Evolutionary conservation across 2,113 vertebrate genomes (phyloP).

Genomic region (Cochlearius cochlearius): DNA sequence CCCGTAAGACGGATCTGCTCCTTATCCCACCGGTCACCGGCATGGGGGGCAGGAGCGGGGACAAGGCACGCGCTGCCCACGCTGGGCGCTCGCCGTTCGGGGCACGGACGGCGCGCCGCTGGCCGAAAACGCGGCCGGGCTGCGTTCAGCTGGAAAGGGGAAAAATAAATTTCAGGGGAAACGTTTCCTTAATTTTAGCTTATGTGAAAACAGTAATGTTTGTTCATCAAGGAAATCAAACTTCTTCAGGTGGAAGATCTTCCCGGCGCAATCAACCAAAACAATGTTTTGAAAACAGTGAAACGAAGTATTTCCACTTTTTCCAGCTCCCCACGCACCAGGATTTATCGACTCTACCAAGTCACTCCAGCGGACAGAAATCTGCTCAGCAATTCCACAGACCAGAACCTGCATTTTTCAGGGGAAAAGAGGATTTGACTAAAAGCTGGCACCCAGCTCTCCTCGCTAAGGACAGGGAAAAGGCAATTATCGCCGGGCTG

Average conservation of each 20-base stretch:
- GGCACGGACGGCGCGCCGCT: rapidly evolving
- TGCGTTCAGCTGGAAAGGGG: neutral
- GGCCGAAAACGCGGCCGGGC: rapidly evolving
- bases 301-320: neutral
- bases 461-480: neutral
- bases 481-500: neutral
- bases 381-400: neutral
- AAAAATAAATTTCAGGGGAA: neutral
- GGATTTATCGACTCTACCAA: neutral
- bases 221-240: neutral
- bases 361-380: neutral
- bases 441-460: neutral
- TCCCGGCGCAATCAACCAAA: neutral
- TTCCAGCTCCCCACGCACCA: neutral
- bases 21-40: neutral
- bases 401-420: neutral
- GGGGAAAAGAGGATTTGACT: neutral
- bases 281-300: neutral
- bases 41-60: rapidly evolving
- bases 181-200: rapidly evolving
- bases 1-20: rapidly evolving
- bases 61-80: rapidly evolving
- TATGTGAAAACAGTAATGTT: neutral
- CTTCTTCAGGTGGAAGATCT: neutral
- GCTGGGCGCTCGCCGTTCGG: rapidly evolving